These are phyloP conservation scores for Trachelus iudaicus DNA, from an alignment of 2,888 invertebrate species.

Conservation along the genomic window DNA sequence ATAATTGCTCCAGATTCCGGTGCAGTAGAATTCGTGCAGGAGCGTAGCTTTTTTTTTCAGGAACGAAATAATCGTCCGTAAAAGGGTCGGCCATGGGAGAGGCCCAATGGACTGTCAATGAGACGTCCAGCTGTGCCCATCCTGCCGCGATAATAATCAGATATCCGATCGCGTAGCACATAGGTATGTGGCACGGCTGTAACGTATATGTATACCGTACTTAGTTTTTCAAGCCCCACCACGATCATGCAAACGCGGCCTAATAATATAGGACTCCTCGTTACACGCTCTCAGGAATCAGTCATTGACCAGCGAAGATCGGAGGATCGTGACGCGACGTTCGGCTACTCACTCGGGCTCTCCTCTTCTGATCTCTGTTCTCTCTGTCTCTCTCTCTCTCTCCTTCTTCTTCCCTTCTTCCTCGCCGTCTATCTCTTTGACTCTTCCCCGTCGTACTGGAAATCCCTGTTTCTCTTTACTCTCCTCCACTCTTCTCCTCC, in stretches of 20 bases:
- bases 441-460: neutral
- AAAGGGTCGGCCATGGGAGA: conserved; percentile 6
- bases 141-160: conserved; percentile 43
- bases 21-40: neutral
- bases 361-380: neutral
- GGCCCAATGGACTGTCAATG: conserved; percentile 36
- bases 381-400: too few species aligned
- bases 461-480: neutral
- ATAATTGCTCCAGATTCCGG: neutral
- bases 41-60: neutral
- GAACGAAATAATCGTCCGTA: neutral
- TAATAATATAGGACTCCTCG: neutral
- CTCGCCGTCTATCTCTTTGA: too few species aligned
- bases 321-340: neutral
- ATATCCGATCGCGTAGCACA: neutral
- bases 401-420: neutral
- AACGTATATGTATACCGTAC: neutral
- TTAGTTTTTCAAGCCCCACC: neutral
- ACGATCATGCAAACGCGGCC: neutral
- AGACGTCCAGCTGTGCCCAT: conserved; percentile 54
- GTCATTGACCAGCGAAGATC: conserved; percentile 19
- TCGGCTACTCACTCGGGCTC: neutral
- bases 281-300: conserved; percentile 20
- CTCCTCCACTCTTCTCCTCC: neutral
- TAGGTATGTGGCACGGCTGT: neutral